A percentile compares a stretch with the other conserved stretches of the same genome.
phyloP scores from a whole-genome alignment of 2,797 vertebrate genomes.

The Remorina albescens region DNA sequence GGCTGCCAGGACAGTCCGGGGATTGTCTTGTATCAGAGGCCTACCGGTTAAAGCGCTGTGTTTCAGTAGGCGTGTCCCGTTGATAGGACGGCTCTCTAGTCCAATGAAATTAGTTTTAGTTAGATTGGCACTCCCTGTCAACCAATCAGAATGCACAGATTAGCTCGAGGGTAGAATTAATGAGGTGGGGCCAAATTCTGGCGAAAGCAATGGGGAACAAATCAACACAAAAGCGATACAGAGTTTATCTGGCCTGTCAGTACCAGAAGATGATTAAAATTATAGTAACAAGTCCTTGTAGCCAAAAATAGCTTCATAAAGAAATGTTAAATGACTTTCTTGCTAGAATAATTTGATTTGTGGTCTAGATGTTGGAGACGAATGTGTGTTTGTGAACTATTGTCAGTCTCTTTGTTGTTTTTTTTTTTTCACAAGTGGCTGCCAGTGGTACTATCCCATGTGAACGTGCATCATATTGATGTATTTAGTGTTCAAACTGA shows the following conservation, averaged over 20 bases:
- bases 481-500: not conserved
- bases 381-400: constrained; percentile 31
- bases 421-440: constrained; percentile 64
- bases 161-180: constrained; percentile 1
- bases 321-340: not conserved
- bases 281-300: not conserved
- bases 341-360: constrained; percentile 12
- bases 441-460: constrained; percentile 2
- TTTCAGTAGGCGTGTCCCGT: constrained; percentile 74
- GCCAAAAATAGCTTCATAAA: rapidly evolving
- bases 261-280: not conserved
- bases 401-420: constrained; percentile 33
- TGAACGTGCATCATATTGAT: not conserved
- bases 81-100: not conserved
- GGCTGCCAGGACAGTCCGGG: constrained; percentile 73
- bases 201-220: constrained; percentile 54
- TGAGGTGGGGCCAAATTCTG: constrained; percentile 47
- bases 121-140: constrained; percentile 51
- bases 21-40: constrained; percentile 78
- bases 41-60: constrained; percentile 85
- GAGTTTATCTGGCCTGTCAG: constrained; percentile 59
- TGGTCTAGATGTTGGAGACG: constrained; percentile 7
- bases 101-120: constrained; percentile 57
- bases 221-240: constrained; percentile 53
- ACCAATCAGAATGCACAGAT: constrained; percentile 63